phyloP scores from a whole-genome alignment of 1,140 invertebrate genomes.

The Akabosia matsudoensis region DNA sequence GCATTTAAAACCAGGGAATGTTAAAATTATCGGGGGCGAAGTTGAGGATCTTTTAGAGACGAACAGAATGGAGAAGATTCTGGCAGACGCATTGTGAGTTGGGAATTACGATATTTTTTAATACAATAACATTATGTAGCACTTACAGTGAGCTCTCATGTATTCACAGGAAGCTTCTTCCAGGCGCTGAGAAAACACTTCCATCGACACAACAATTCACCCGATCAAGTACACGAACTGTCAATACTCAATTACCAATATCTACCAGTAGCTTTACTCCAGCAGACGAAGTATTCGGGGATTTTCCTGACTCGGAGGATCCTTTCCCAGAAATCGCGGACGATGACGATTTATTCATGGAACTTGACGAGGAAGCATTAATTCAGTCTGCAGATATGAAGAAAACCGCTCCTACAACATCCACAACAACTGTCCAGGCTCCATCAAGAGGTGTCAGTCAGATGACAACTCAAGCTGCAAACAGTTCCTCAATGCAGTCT shows the following conservation, averaged over 20 bases:
- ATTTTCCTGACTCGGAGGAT: background rate
- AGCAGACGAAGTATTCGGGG: background rate
- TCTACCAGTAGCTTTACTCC: background rate
- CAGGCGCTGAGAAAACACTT: background rate
- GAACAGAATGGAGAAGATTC: background rate
- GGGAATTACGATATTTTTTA: too few species aligned
- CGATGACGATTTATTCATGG: slow-evolving; percentile 42
- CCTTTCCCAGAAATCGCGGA: background rate
- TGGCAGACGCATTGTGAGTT: slow-evolving; percentile 5
- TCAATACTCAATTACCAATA: background rate
- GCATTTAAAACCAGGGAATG: slow-evolving; percentile 62
- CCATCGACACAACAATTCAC: too few species aligned
- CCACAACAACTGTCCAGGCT: background rate
- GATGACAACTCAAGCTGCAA: background rate
- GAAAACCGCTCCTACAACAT: background rate
- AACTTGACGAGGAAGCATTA: slow-evolving; percentile 36
- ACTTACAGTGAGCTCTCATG: too few species aligned
- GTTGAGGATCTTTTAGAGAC: slow-evolving; percentile 15
- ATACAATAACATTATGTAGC: too few species aligned
- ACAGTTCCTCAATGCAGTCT: background rate
- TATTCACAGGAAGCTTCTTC: slow-evolving; percentile 6
- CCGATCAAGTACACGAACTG: background rate
- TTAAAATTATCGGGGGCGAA: slow-evolving; percentile 51
- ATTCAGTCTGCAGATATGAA: background rate
- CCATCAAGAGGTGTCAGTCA: background rate